Evolutionary conservation across 2,888 invertebrate species (phyloP), one percentile per base, ranked within the genome.

Genomic region (Bibio marci): DNA sequence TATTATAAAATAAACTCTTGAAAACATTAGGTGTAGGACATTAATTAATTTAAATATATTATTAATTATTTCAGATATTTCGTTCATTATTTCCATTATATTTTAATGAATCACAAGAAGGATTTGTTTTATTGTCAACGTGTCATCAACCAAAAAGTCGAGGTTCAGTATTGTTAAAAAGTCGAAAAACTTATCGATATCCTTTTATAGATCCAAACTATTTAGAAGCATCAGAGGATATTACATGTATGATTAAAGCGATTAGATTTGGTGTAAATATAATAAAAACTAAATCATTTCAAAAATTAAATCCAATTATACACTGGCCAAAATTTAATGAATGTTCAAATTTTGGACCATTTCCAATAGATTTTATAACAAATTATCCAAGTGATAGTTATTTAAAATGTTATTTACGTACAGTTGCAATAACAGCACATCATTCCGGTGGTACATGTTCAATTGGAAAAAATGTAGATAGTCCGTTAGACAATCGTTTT

Each of bases 381-480:
- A 52, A 58, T 43, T 43, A 47, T 5, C 60, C 60, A 7, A 63
- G 64, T 4, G 64, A 71, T 40, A 61, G 62, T 4, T 80, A 70
- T 50, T 49, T 79, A 35, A 75, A 75, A 47, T 80, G 80, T 50
- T 52, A 76, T 13, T 58, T 78, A 41, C 63, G 76, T 40, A 69
- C 70, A 27, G 67, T 69, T 8, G 75, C 71, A 0, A 63, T 80
- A 18, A 71, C 79, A 1, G 78, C 80, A 1, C 83, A 88, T 55
- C 88, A 88, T 56, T 78, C 76, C 0, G 80, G 74, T 0, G 86
- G 87, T 11, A 82, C 79, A 1, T 80, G 81, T 51, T 70, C 73
- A 27, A 81, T 83, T 55, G 85, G 80, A 3, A 22, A 22, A 6
- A 4, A 22, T 22, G 4, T 8, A 8, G 8, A 22, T 22, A 22